Evolutionary conservation across 2,113 vertebrate genomes (phyloP), one percentile per base, ranked within the genome.

Genomic region (Donacobius atricapilla): DNA sequence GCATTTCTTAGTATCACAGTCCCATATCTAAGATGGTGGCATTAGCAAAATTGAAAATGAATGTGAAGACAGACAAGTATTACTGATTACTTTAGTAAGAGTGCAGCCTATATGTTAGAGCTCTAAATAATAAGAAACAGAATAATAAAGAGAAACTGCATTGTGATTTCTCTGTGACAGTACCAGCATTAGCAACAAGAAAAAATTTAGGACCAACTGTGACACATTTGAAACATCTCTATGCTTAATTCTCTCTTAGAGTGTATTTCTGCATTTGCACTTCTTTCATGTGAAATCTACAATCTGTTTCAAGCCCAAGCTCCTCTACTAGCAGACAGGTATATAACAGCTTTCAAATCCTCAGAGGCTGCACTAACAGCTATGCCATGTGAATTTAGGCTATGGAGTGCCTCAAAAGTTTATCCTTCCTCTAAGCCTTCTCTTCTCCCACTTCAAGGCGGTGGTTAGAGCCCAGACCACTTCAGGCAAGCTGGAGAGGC

Each of bases 41-140:
- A 93, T 50, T 84, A 94, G 23, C 39, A 89, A 44, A 78, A 92
- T 44, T 87, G 35, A 95, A 94, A 92, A 90, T 44, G 3, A 60
- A 90, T 2, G 4, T 40, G 31, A 87, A 17, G 33, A 64, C 50
- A 47, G 63, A 69, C 18, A 82, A 90, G 60, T 27, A 89, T 90
- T 61, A 40, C 39, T 21, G 13, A 70, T 87, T 73, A 61, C 48
- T 91, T 84, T 31, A 86, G 75, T 50, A 79, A 78, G n/a, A 93
- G 40, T 30, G 53, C n/a, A 92, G 25, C 37, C 37, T 66, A 44
- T 42, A 54, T 31, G 35, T n/a, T 23, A 63, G 54, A 83, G 33
- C 7, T 75, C 19, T 24, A 83, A 83, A 61, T 39, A 44, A 68
- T 3, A 76, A 25, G 31, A 94, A 88, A 87, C 22, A 71, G n/a